Conservation (phyloP, 2,113 vertebrate genomes). For the Tachysurus vachellii region DNA sequence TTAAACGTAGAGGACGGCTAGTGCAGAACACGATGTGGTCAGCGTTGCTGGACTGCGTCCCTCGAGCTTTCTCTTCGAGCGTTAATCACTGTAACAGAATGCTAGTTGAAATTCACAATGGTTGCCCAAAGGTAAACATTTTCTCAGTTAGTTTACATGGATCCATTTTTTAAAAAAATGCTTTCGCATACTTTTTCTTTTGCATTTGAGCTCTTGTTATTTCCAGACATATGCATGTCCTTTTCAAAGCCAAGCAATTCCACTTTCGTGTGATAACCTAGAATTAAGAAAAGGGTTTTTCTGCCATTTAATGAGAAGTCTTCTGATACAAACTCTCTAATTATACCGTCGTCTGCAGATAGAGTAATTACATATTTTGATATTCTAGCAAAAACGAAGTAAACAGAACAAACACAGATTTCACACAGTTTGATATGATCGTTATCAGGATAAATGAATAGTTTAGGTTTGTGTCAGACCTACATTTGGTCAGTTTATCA, state of each 20-base stretch:
- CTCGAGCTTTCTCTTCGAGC: slow-evolving; percentile 51
- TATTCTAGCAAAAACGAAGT: neutral
- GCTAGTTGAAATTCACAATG: slow-evolving; percentile 19
- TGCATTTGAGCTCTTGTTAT: neutral
- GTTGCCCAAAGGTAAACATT: slow-evolving; percentile 24
- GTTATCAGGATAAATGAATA: neutral
- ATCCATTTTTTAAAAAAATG: slow-evolving; percentile 5
- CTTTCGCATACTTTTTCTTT: neutral
- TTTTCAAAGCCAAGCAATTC: slow-evolving; percentile 5
- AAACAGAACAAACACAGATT: neutral
- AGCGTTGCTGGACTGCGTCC: slow-evolving; percentile 46
- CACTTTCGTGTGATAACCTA: slow-evolving; percentile 20
- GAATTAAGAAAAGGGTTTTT: slow-evolving; percentile 31
- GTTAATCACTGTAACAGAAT: slow-evolving; percentile 61
- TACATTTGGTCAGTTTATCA: neutral
- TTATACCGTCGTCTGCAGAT: slow-evolving; percentile 26
- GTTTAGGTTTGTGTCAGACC: neutral
- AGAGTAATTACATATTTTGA: slow-evolving; percentile 36
- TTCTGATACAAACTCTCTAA: slow-evolving; percentile 21
- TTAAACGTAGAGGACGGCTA: slow-evolving; percentile 60
- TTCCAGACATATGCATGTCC: slow-evolving; percentile 11
- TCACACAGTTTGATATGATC: neutral
- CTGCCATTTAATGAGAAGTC: slow-evolving; percentile 30
- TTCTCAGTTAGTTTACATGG: slow-evolving; percentile 11
- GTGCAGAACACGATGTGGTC: slow-evolving; percentile 47